A percentile compares a stretch with the other conserved stretches of the same genome.
These are phyloP conservation scores for Orgyia antiqua DNA, from an alignment of 2,888 invertebrate genomes.

Conservation along the genomic window DNA sequence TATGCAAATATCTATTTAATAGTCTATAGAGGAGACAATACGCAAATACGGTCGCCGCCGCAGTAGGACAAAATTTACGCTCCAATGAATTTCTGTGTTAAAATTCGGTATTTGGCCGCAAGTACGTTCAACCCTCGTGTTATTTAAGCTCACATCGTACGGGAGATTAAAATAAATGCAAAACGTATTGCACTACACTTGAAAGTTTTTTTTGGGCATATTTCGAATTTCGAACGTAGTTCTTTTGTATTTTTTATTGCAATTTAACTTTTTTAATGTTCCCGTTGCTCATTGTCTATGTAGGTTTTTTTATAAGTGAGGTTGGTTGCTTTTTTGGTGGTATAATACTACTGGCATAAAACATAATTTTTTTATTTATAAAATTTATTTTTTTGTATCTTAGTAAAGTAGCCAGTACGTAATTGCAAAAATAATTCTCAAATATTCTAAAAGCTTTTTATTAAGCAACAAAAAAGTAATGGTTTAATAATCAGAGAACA, in stretches of 20 bases:
- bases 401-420: too few species aligned
- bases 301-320: constrained; percentile 2
- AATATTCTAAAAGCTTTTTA: too few species aligned
- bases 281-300: not conserved
- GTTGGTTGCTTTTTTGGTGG: not conserved
- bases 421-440: too few species aligned
- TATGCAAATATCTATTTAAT: too few species aligned
- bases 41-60: too few species aligned
- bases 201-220: constrained; percentile 20
- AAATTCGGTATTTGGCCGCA: constrained; percentile 27
- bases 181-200: constrained; percentile 21
- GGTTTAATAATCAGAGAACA: too few species aligned
- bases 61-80: constrained; percentile 18
- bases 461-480: too few species aligned
- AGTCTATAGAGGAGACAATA: too few species aligned
- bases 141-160: constrained; percentile 27
- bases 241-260: constrained; percentile 16
- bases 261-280: constrained; percentile 3
- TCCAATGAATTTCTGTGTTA: constrained; percentile 25
- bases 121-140: constrained; percentile 14
- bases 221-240: constrained; percentile 29
- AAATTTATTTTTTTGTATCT: too few species aligned
- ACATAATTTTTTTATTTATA: too few species aligned
- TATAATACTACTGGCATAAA: too few species aligned
- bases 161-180: constrained; percentile 27